Evolutionary conservation across 2,888 invertebrate genomes (phyloP).

Genomic region (Conistra vaccinii): DNA sequence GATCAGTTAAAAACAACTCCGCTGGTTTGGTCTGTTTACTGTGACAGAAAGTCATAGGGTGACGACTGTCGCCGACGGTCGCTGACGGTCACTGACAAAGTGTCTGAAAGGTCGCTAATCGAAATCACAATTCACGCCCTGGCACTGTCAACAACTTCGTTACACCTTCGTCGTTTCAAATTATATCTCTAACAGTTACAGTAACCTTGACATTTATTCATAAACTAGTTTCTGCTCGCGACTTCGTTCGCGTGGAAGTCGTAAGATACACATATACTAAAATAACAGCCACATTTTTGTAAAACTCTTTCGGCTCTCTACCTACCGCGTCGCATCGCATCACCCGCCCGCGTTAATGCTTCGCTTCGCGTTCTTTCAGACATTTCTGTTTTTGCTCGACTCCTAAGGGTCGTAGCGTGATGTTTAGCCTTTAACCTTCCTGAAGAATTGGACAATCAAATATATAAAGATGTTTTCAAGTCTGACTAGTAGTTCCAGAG

Average conservation of each 20-base stretch:
- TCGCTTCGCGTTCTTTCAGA: neutral
- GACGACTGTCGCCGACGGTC: neutral
- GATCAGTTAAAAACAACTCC: neutral
- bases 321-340: neutral
- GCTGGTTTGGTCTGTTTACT: neutral
- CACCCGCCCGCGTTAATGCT: neutral
- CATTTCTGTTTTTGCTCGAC: neutral
- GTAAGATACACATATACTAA: neutral
- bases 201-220: conserved; percentile 37
- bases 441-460: neutral
- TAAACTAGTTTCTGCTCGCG: conserved; percentile 2
- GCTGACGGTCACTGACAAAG: neutral
- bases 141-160: conserved; percentile 38
- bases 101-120: conserved; percentile 1
- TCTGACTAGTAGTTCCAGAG: neutral
- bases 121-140: conserved; percentile 19
- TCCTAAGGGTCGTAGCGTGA: neutral
- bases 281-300: neutral
- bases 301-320: neutral
- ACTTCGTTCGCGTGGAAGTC: neutral
- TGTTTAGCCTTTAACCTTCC: neutral
- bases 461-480: neutral
- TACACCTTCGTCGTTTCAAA: conserved; percentile 26
- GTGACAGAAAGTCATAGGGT: too few relatives aligned
- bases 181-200: conserved; percentile 22